Evolutionary conservation across 2,888 invertebrate genomes (phyloP).

Genomic region (Unio delphinus): DNA sequence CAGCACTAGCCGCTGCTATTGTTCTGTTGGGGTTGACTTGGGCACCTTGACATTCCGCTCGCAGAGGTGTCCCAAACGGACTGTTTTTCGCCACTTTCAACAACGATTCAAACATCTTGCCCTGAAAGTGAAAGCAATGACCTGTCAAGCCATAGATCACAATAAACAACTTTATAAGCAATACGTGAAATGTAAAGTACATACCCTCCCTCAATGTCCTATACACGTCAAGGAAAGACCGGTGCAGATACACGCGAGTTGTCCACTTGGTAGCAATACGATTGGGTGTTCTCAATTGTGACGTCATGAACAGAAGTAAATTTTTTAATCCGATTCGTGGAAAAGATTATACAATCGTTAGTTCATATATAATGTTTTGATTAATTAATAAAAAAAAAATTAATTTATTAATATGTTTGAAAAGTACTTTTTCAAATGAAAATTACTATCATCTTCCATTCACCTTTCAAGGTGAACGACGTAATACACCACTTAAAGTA

Average conservation of each 20-base stretch:
- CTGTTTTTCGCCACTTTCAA: conserved; percentile 66
- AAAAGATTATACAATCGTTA: no score
- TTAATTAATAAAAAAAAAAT: no score
- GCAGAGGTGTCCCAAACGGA: conserved; percentile 60
- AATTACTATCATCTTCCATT: not conserved
- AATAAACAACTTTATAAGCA: no score
- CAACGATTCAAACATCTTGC: conserved; percentile 65
- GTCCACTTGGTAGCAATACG: no score
- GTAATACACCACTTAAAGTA: not conserved
- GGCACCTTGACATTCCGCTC: conserved; percentile 61
- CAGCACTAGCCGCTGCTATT: conserved; percentile 64
- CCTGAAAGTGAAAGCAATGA: conserved; percentile 8
- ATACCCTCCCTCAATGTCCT: conserved; percentile 12
- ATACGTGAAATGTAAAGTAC: no score
- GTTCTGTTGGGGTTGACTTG: conserved; percentile 59
- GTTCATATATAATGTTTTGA: no score
- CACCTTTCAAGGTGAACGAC: not conserved
- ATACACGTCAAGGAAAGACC: conserved; percentile 19
- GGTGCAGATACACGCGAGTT: conserved; percentile 7
- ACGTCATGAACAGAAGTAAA: no score
- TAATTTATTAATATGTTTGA: no score
- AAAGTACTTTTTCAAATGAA: not conserved
- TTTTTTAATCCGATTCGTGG: no score
- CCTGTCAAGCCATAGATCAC: not conserved
- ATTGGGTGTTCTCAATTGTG: no score